A percentile compares a stretch with the other conserved stretches of the same genome.
Conservation (phyloP, 2,797 vertebrate species). For the Paramormyrops hopkinsi region DNA sequence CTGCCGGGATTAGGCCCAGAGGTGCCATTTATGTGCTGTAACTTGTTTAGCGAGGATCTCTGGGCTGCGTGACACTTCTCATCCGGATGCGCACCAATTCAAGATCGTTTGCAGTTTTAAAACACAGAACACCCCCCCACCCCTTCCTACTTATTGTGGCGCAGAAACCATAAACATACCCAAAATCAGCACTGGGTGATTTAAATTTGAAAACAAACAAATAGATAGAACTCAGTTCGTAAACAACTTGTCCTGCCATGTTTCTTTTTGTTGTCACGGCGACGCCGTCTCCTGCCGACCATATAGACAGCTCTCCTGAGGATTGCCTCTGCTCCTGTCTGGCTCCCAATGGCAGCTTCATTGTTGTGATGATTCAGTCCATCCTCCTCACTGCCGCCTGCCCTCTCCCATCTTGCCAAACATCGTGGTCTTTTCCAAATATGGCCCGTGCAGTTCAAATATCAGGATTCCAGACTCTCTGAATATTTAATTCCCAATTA, state of each 20-base stretch:
- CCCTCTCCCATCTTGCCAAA: background rate
- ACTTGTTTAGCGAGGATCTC: constrained; percentile 40
- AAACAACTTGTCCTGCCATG: background rate
- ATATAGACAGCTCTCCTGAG: background rate
- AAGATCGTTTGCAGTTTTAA: constrained; percentile 26
- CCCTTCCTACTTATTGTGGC: background rate
- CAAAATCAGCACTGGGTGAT: constrained; percentile 8
- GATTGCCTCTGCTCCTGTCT: background rate
- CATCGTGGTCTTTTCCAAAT: background rate
- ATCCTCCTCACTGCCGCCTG: background rate
- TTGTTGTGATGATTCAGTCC: background rate
- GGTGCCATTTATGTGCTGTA: constrained; percentile 49
- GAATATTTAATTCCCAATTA: constrained; percentile 6
- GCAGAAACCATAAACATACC: constrained; percentile 9
- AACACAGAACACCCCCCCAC: constrained; percentile 27
- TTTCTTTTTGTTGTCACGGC: background rate
- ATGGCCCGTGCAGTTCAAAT: background rate
- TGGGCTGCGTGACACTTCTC: constrained; percentile 48
- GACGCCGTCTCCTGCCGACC: background rate
- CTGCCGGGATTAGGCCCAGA: constrained; percentile 49
- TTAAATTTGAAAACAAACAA: constrained; percentile 17
- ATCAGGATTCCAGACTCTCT: background rate
- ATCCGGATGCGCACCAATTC: constrained; percentile 18
- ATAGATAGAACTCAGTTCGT: background rate
- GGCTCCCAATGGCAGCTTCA: background rate